Evolutionary conservation across 2,113 vertebrate genomes (phyloP).

Genomic region (Maccullochella peelii): DNA sequence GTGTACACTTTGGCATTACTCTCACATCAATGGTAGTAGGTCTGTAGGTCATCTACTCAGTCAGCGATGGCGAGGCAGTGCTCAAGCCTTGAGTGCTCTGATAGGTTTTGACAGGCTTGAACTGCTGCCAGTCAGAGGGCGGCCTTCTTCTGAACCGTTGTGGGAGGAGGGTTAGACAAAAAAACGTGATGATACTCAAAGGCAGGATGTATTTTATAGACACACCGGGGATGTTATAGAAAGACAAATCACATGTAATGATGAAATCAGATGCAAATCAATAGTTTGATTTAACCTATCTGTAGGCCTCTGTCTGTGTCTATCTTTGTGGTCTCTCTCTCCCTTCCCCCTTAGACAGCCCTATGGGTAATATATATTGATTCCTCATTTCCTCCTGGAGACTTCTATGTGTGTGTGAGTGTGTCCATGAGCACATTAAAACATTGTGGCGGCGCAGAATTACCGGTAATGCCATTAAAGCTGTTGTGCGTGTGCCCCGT

Average conservation of each 20-base stretch:
- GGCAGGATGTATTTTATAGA: slow-evolving; percentile 11
- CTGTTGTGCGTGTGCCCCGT: slow-evolving; percentile 53
- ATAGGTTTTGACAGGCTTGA: slow-evolving; percentile 73
- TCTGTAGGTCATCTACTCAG: slow-evolving; percentile 76
- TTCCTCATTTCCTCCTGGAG: slow-evolving; percentile 69
- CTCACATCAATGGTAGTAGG: slow-evolving; percentile 62
- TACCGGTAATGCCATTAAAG: slow-evolving; percentile 84
- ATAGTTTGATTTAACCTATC: slow-evolving; percentile 52
- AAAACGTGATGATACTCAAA: slow-evolving; percentile 30
- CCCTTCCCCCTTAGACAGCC: slow-evolving; percentile 59
- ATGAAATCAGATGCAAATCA: slow-evolving; percentile 59
- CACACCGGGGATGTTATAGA: not conserved
- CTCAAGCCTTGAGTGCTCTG: slow-evolving; percentile 57
- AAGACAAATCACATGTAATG: slow-evolving; percentile 25
- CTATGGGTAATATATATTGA: slow-evolving; percentile 72
- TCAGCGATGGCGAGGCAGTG: slow-evolving; percentile 46
- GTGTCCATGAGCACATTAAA: slow-evolving; percentile 74
- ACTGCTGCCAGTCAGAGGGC: slow-evolving; percentile 68
- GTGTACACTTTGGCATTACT: slow-evolving; percentile 4
- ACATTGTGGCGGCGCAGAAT: slow-evolving; percentile 75
- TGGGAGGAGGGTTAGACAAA: slow-evolving; percentile 48
- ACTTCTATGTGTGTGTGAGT: slow-evolving; percentile 11
- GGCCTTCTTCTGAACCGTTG: slow-evolving; percentile 48
- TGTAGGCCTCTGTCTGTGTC: slow-evolving; percentile 15
- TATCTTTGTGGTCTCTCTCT: slow-evolving; percentile 54